These are phyloP conservation scores for Branchellion lobata DNA, from an alignment of 2,888 invertebrate species.

Conservation along the genomic window DNA sequence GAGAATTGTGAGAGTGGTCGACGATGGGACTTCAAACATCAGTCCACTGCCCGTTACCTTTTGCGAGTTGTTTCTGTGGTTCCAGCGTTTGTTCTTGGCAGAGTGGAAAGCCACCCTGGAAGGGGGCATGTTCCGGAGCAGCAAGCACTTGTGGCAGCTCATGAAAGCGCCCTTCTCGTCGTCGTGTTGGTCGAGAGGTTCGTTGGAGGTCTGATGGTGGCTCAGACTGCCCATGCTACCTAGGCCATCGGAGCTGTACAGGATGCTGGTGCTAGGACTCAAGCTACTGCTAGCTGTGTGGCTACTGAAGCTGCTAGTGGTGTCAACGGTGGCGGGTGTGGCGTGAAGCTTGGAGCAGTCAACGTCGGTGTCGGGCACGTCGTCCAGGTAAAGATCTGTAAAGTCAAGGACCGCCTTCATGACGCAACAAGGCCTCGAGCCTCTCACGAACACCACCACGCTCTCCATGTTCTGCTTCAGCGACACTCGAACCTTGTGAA, in stretches of 20 bases:
- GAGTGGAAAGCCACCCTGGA: slow-evolving; percentile 48
- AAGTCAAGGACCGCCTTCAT: slow-evolving; percentile 52
- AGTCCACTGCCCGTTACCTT: slow-evolving; percentile 48
- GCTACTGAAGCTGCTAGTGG: slow-evolving; percentile 47
- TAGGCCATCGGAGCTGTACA: slow-evolving; percentile 46
- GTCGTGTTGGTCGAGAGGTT: slow-evolving; percentile 30
- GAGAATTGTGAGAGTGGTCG: slow-evolving; percentile 48
- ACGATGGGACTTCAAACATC: slow-evolving; percentile 44
- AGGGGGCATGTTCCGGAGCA: slow-evolving; percentile 50
- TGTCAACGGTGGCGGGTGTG: slow-evolving; percentile 48
- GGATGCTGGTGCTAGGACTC: slow-evolving; percentile 45
- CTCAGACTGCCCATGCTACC: slow-evolving; percentile 43
- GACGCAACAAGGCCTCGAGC: slow-evolving; percentile 52
- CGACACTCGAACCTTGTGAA: slow-evolving; percentile 53
- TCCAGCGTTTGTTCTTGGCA: slow-evolving; percentile 52
- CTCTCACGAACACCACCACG: slow-evolving; percentile 51
- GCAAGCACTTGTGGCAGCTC: slow-evolving; percentile 52
- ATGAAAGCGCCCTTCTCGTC: slow-evolving; percentile 48
- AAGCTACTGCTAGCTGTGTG: slow-evolving; percentile 46
- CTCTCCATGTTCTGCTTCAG: slow-evolving; percentile 51
- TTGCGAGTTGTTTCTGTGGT: slow-evolving; percentile 50
- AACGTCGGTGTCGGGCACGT: slow-evolving; percentile 51
- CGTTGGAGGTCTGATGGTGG: background rate
- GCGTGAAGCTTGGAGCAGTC: slow-evolving; percentile 44
- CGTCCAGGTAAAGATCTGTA: slow-evolving; percentile 52